phyloP scores from a whole-genome alignment of 2,113 vertebrate species.

The Eolophus roseicapilla region DNA sequence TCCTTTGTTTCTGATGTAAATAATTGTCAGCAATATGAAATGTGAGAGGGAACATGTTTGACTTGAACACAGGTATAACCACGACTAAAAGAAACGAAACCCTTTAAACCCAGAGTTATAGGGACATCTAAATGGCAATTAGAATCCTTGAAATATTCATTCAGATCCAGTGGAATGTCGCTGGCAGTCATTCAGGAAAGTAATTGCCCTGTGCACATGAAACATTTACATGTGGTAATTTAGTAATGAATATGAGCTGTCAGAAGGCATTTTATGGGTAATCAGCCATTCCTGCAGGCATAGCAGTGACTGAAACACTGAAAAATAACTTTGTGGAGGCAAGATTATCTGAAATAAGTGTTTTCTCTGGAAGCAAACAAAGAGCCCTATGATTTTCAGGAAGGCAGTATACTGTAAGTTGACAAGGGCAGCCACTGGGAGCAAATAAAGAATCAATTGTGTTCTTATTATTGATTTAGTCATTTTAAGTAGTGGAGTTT shows the following conservation, averaged over 20 bases:
- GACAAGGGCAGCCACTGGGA: neutral
- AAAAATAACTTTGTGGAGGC: conserved; percentile 7
- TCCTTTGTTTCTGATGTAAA: conserved; percentile 24
- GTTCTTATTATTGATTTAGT: neutral
- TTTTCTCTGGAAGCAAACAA: conserved; percentile 27
- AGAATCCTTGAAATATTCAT: conserved; percentile 52
- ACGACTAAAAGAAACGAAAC: neutral
- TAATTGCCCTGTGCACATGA: conserved; percentile 45
- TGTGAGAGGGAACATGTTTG: neutral
- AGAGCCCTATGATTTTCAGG: neutral
- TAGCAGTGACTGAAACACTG: conserved; percentile 11
- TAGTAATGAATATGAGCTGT: conserved; percentile 48
- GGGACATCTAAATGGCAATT: conserved; percentile 16
- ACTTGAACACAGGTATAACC: neutral
- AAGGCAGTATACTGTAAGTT: neutral
- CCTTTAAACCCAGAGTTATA: neutral
- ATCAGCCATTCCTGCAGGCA: conserved; percentile 10
- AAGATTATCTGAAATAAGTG: conserved; percentile 15
- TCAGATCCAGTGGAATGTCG: conserved; percentile 49
- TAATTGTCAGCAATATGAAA: neutral
- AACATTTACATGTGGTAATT: conserved; percentile 57
- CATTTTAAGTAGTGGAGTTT: neutral
- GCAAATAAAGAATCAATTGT: conserved; percentile 3
- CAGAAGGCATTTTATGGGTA: conserved; percentile 39
- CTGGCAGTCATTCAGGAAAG: conserved; percentile 58